These are phyloP conservation scores for Formicarius rufipectus DNA, from an alignment of 2,113 vertebrate species.

Conservation along the genomic window DNA sequence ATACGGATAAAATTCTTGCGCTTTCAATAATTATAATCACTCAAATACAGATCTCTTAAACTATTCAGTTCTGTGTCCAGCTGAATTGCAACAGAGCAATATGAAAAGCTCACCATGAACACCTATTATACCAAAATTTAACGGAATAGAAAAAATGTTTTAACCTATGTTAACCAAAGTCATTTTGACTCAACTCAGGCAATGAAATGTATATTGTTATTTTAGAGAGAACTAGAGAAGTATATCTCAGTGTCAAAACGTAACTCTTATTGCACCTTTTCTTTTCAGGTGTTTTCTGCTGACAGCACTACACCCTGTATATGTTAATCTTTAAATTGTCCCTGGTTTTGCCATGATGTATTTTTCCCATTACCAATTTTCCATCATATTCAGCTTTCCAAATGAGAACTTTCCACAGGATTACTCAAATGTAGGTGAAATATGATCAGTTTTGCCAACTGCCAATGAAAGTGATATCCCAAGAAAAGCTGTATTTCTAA, in stretches of 20 bases:
- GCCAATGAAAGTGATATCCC: background rate
- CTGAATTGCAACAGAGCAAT: background rate
- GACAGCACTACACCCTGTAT: background rate
- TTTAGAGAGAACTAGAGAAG: background rate
- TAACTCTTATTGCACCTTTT: background rate
- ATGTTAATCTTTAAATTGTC: background rate
- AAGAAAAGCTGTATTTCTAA: background rate
- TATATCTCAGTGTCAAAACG: background rate
- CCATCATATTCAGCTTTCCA: background rate
- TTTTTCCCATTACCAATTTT: background rate
- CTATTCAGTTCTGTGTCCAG: background rate
- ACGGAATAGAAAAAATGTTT: constrained; percentile 8
- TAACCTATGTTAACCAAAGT: background rate
- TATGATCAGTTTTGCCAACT: background rate
- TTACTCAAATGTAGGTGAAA: background rate
- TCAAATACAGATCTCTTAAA: background rate
- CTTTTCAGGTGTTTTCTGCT: background rate
- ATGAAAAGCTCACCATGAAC: background rate
- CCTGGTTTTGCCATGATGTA: background rate
- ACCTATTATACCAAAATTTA: background rate
- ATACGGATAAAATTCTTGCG: background rate
- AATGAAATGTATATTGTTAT: background rate
- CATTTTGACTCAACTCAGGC: background rate
- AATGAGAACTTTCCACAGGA: background rate
- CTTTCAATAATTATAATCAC: background rate